Base-by-base conservation (phyloP, 1,140 invertebrate genomes). In the Drosophila nebulosa region DNA sequence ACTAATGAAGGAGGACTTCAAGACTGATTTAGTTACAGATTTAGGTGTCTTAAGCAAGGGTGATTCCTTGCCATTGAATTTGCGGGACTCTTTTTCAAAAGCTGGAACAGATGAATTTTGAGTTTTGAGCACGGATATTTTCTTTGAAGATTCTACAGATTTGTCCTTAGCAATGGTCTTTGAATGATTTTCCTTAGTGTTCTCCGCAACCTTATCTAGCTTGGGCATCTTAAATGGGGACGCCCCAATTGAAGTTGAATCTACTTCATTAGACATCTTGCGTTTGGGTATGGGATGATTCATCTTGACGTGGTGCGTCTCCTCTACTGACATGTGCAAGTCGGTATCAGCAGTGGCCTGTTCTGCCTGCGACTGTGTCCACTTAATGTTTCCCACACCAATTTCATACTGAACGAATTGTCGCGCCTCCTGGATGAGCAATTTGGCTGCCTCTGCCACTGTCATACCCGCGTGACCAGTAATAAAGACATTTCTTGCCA, bases 341-440 rank as follows among this genome's bases (percentile, higher is more conserved):
- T 80, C 30, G 4, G 51, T 27, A 3, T 52, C 22, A 7, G n/a
- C 2, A 24, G 1, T 9, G 1, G 9, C 35, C 0, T 0, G 1
- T 2, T 65, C 55, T 9, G 12, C 10, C 12, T 69, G 58, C 18
- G 52, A 30, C 10, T 74, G 80, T 2, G 78, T 80, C 94, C 94
- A 95, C 74, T 94, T 93, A 7, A 94, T 94, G 64, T 93, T 93
- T 18, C 86, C 88, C 1, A 94, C 92, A 4, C 94, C 94, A 62
- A 95, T 93, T 91, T 95, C 94, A 62, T 92, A 81, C 85, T 95
- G 92, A 4, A 96, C 91, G 91, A 94, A 94, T 69, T 92, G 92
- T 79, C 96, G 94, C 14, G 98, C 97, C 92, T 98, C 96, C 32
- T 93, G 76, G 35, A 99, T 95, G 3, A 99, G 93, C 55, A 96